These are phyloP conservation scores for Tribolium freemani DNA, from an alignment of 2,888 invertebrate genomes.

Conservation along the genomic window DNA sequence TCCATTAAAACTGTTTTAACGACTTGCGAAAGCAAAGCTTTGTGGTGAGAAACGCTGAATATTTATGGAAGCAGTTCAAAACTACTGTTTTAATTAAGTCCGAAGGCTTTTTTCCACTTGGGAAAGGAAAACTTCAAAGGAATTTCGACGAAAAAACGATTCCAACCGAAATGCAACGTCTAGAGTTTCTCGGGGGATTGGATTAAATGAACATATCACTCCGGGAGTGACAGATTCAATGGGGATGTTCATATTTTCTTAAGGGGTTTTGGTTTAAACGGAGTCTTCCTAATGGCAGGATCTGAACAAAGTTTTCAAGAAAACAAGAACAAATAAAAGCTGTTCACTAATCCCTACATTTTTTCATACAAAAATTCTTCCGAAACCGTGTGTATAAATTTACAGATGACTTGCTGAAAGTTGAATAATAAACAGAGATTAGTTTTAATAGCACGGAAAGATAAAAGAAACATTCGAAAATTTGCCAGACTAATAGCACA, in stretches of 20 bases:
- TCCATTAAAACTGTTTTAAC: not conserved
- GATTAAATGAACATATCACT: slow-evolving; percentile 8
- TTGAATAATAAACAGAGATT: not conserved
- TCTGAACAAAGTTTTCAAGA: too few species aligned
- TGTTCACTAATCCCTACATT: too few species aligned
- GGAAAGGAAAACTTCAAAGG: not conserved
- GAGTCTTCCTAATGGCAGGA: too few species aligned
- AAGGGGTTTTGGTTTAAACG: too few species aligned
- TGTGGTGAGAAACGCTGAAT: not conserved
- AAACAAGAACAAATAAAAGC: too few species aligned
- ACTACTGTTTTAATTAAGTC: slow-evolving; percentile 4
- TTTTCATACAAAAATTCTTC: too few species aligned
- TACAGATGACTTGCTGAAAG: not conserved
- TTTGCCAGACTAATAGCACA: not conserved
- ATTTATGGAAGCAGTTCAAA: slow-evolving; percentile 7
- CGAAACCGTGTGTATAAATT: not conserved
- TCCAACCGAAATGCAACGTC: slow-evolving; percentile 6
- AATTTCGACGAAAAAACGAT: not conserved
- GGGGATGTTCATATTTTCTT: too few species aligned
- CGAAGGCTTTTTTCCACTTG: not conserved
- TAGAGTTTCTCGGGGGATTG: slow-evolving; percentile 2
- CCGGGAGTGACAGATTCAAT: not conserved
- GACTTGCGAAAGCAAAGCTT: not conserved
- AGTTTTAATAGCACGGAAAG: not conserved
- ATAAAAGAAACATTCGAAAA: not conserved